phyloP scores from a whole-genome alignment of 2,113 vertebrate species.

The Elaphurus davidianus region DNA sequence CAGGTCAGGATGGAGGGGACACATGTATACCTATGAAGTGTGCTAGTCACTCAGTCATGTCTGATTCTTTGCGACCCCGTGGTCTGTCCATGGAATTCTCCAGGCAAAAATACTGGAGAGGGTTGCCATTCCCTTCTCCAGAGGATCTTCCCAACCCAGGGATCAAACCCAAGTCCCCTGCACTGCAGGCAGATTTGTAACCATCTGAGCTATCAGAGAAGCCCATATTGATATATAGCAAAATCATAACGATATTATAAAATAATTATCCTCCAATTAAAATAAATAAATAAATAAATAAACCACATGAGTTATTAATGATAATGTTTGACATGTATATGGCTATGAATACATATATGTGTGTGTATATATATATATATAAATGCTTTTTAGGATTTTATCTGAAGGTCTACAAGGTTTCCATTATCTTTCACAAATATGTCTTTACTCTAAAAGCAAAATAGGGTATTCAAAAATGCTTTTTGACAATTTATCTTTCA shows the following conservation, averaged over 20 bases:
- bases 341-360: not conserved
- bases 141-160: not conserved
- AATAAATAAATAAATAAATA: not conserved
- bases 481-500: not conserved
- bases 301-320: not conserved
- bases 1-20: not conserved
- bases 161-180: not conserved
- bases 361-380: not conserved
- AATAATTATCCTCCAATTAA: not conserved
- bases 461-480: not conserved
- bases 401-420: not conserved
- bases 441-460: not conserved
- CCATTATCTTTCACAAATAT: not conserved
- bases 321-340: not conserved
- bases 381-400: not conserved
- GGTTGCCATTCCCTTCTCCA: not conserved
- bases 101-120: not conserved
- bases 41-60: not conserved
- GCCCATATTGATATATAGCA: not conserved
- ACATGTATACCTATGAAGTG: not conserved
- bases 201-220: not conserved
- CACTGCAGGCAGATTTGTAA: not conserved
- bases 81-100: not conserved
- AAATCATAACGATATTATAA: not conserved
- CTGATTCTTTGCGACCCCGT: not conserved